Evolutionary conservation across 2,888 invertebrate genomes (phyloP).

Genomic region (Philereme vetulata): DNA sequence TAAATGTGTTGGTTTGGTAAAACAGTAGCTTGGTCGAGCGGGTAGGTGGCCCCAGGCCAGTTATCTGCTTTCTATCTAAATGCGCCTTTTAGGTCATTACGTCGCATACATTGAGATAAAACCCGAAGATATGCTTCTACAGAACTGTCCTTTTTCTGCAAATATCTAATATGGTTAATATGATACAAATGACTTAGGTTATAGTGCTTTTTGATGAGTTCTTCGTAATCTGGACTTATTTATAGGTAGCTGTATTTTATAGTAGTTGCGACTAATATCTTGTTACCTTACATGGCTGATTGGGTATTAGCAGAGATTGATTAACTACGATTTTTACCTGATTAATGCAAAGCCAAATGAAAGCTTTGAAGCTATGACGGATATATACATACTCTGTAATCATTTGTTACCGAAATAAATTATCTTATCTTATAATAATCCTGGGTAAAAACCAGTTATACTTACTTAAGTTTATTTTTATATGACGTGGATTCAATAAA

Average conservation of each 20-base stretch:
- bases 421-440: no score
- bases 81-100: conserved; percentile 19
- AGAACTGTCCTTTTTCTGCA: conserved; percentile 25
- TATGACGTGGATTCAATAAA: no score
- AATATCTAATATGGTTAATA: conserved; percentile 29
- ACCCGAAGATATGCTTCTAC: conserved; percentile 35
- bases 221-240: conserved; percentile 9
- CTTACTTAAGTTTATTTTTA: no score
- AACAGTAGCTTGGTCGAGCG: no score
- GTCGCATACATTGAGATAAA: conserved; percentile 37
- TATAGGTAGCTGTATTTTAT: conserved; percentile 1
- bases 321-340: not conserved
- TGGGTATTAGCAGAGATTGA: not conserved
- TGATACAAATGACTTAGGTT: conserved; percentile 27
- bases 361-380: no score
- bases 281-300: not conserved
- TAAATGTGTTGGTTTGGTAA: no score
- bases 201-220: conserved; percentile 17
- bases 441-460: no score
- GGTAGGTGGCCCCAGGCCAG: no score
- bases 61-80: not conserved
- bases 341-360: no score
- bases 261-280: not conserved
- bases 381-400: no score
- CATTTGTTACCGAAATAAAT: no score